phyloP scores from a whole-genome alignment of 2,113 vertebrate genomes.

The Microtus ochrogaster region DNA sequence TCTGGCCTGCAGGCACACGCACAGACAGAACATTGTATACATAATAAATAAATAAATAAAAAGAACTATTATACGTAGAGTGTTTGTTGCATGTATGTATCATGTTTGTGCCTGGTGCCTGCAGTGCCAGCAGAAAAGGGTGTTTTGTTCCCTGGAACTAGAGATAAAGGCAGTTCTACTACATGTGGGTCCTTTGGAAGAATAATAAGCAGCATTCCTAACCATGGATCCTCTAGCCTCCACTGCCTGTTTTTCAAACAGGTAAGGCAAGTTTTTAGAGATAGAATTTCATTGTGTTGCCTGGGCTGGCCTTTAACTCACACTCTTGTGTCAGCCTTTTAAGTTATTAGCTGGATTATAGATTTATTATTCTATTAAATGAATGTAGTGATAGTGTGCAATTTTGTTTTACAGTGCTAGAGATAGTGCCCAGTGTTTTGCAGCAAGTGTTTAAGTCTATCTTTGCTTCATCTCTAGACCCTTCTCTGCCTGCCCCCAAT shows the following conservation, averaged over 20 bases:
- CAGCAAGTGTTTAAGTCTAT: not conserved
- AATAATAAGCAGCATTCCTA: not conserved
- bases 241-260: not conserved
- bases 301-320: not conserved
- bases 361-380: slow-evolving; percentile 14
- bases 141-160: not conserved
- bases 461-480: not conserved
- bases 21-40: too few species aligned
- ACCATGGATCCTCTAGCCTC: not conserved
- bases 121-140: not conserved
- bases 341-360: not conserved
- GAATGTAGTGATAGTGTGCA: not conserved
- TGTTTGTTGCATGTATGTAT: not conserved
- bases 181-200: not conserved
- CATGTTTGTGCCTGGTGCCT: not conserved
- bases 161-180: not conserved
- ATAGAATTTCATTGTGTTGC: not conserved
- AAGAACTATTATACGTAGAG: not conserved
- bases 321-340: not conserved
- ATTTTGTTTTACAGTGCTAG: not conserved
- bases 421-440: not conserved
- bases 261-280: not conserved
- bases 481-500: not conserved
- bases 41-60: too few species aligned
- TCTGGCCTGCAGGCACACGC: too few species aligned